Conservation (phyloP, 1,140 invertebrate species). For the Tetramorium parvispinum region DNA sequence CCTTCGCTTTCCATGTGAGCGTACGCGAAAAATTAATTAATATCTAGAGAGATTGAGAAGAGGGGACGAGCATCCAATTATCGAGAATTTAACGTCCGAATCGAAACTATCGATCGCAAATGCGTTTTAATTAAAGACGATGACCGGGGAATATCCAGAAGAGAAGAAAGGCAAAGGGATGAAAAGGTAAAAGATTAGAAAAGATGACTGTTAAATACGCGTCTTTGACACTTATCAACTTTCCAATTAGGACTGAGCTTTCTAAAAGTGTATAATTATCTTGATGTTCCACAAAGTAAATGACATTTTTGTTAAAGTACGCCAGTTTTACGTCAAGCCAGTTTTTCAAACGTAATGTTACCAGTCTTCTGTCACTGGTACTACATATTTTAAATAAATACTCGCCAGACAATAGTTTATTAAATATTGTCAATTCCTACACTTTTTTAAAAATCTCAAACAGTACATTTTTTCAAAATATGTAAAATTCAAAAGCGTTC, state of each 20-base stretch:
- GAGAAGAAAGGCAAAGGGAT: neutral
- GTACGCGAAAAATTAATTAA: constrained; percentile 56
- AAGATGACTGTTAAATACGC: constrained; percentile 10
- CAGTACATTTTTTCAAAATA: neutral
- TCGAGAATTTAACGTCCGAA: constrained; percentile 18
- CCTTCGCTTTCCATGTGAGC: constrained; percentile 18
- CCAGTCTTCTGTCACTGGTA: neutral
- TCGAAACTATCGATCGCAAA: constrained; percentile 38
- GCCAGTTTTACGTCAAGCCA: neutral
- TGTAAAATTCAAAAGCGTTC: neutral
- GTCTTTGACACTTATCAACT: constrained; percentile 6
- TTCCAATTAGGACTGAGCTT: neutral
- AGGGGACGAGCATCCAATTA: constrained; percentile 36
- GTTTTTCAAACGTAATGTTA: neutral
- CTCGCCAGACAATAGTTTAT: neutral
- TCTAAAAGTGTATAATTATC: neutral
- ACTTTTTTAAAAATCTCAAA: neutral
- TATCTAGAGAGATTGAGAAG: constrained; percentile 1
- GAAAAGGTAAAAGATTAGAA: neutral
- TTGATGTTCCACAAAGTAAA: constrained; percentile 19
- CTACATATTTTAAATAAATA: neutral
- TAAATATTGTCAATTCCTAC: neutral
- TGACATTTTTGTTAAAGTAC: neutral
- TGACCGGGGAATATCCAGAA: neutral
- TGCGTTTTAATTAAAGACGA: constrained; percentile 58